Percentiles rank a stretch among this genome's conserved stretches.
These are phyloP conservation scores for Clarias laeviceps DNA, from an alignment of 2,797 vertebrate genomes.

Conservation along the genomic window DNA sequence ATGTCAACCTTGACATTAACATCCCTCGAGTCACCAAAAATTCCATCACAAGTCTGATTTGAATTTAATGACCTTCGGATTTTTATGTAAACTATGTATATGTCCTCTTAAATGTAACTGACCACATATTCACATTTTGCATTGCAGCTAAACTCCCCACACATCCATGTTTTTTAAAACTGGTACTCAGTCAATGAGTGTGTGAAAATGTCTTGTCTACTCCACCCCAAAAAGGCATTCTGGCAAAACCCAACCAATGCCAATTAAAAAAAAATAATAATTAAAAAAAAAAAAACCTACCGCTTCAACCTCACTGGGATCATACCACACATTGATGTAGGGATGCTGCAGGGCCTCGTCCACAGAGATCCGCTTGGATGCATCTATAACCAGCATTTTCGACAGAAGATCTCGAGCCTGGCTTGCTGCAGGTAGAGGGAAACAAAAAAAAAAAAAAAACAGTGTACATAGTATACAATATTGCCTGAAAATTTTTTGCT, in stretches of 20 bases:
- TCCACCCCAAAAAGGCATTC: too few species aligned
- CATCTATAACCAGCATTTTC: slow-evolving; percentile 98
- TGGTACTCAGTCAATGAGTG: not conserved
- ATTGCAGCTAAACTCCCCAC: not conserved
- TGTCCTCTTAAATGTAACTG: not conserved
- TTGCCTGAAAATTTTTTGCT: not conserved
- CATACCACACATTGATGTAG: slow-evolving; percentile 98
- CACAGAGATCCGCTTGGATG: slow-evolving; percentile 95
- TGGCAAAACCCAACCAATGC: not conserved
- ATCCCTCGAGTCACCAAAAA: too few species aligned
- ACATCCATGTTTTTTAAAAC: too few species aligned
- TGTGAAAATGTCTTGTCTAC: not conserved
- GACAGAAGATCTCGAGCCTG: slow-evolving; percentile 96
- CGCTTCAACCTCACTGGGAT: slow-evolving; percentile 95
- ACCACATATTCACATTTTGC: not conserved
- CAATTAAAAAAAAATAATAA: not conserved
- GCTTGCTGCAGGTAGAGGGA: slow-evolving; percentile 78
- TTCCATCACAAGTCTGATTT: too few species aligned
- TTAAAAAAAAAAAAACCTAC: slow-evolving; percentile 73
- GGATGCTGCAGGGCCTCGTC: slow-evolving; percentile 95
- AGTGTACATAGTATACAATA: too few species aligned
- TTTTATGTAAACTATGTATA: too few species aligned
- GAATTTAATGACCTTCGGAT: too few species aligned
- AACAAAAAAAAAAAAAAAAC: not conserved
- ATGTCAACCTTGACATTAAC: too few species aligned